A percentile compares a stretch with the other conserved stretches of the same genome.
Conservation (phyloP, 2,113 vertebrate species). For the Psilopogon haemacephalus region DNA sequence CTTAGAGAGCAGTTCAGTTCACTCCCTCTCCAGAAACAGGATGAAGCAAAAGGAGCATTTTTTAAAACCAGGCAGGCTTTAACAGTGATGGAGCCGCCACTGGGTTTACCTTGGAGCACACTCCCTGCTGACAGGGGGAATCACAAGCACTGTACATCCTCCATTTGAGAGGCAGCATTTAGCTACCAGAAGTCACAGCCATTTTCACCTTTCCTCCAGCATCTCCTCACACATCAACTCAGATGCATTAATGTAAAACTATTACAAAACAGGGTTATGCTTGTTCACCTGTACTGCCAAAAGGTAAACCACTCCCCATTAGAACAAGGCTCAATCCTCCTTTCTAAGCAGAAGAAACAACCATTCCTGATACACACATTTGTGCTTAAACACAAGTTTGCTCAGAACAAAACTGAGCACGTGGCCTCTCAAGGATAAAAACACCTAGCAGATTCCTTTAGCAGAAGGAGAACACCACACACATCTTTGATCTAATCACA, state of each 20-base stretch:
- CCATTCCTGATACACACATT: not conserved
- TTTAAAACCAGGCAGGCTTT: not conserved
- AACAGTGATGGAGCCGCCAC: not conserved
- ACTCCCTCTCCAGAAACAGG: not conserved
- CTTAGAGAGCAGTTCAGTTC: not conserved
- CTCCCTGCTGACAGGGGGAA: not conserved
- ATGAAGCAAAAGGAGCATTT: not conserved
- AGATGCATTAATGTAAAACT: not conserved
- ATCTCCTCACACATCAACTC: not conserved
- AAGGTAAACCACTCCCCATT: not conserved
- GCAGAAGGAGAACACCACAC: not conserved
- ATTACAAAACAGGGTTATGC: not conserved
- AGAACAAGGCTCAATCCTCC: not conserved
- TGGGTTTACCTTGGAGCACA: not conserved
- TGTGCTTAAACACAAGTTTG: too few relatives aligned
- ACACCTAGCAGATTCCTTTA: conserved; percentile 31
- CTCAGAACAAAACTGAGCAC: conserved; percentile 25
- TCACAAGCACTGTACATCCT: not conserved
- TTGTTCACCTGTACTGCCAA: not conserved
- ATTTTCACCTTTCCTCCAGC: not conserved
- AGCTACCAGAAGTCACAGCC: not conserved
- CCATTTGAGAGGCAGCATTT: not conserved
- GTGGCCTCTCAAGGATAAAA: conserved; percentile 34
- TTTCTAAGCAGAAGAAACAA: not conserved
- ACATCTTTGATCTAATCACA: not conserved